phyloP scores from a whole-genome alignment of 30 jellyfish, hydroid and myxozoan genomes.

The Cassiopea xamachana region DNA sequence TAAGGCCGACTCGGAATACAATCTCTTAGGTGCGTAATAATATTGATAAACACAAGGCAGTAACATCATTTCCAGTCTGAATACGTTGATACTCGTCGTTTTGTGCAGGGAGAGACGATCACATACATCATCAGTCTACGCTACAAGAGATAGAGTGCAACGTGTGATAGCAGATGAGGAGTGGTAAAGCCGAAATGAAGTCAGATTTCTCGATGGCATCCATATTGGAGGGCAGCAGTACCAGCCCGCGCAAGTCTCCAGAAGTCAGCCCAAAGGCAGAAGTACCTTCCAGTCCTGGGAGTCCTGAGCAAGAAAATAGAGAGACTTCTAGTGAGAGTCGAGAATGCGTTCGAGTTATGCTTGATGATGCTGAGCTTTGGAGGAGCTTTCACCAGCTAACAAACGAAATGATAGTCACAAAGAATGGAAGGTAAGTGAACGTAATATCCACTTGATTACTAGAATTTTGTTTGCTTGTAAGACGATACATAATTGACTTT shows the following conservation, averaged over 20 bases:
- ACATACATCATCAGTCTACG: constrained; percentile 11
- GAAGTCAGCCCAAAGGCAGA: constrained; percentile 67
- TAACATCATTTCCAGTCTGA: constrained; percentile 56
- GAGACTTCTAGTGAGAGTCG: constrained; percentile 55
- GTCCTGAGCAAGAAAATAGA: constrained; percentile 50
- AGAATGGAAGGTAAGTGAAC: constrained; percentile 92
- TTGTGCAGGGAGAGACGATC: constrained; percentile 47
- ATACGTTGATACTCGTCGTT: constrained; percentile 68
- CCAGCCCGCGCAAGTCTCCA: constrained; percentile 71
- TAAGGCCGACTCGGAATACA: constrained; percentile 57
- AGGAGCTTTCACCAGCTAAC: constrained; percentile 93
- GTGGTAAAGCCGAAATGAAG: constrained; percentile 82
- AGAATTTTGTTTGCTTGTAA: not conserved
- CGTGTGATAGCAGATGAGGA: constrained; percentile 77
- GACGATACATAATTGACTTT: not conserved
- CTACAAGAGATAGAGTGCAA: constrained; percentile 25
- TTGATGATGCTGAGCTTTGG: constrained; percentile 94
- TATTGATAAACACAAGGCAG: constrained; percentile 73
- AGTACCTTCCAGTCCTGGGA: constrained; percentile 36
- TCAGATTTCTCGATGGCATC: constrained; percentile 99
- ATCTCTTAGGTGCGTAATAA: constrained; percentile 51
- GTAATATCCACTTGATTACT: not conserved
- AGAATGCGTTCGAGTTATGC: constrained; percentile 72
- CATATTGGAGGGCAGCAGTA: constrained; percentile 82
- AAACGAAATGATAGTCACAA: constrained; percentile 99